Evolutionary conservation across 2,113 vertebrate species (phyloP), one percentile per base, ranked within the genome.

Genomic region (Halichoerus grypus): DNA sequence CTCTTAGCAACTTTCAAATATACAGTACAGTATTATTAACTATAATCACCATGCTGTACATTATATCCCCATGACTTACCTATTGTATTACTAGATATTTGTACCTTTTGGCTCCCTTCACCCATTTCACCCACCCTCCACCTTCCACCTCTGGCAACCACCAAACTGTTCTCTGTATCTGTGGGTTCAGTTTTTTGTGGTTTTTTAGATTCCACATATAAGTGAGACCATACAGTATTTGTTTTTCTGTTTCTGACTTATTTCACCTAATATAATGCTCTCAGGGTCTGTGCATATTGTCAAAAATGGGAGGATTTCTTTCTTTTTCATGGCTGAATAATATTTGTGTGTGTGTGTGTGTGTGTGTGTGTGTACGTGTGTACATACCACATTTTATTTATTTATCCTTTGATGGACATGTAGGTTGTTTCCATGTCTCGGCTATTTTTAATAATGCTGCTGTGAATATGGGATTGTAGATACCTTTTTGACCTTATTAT

Each of bases 1-100:
- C 9, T 76, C 46, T 93, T 61, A 76, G 67, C 55, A 95, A 28
- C 57, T 90, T 95, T 74, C n/a, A 83, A 83, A 46, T 90, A 65
- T 46, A 22, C 33, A 63, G 28, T n/a, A 89, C 46, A 55, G 55
- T 65, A 76, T 84, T 65, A 28, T 55, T 63, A 55, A 65, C 15
- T 83, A 1, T 83, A 55, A 36, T 53, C 28, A 67, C 79, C n/a
- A 28, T 84, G 28, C 59, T 86, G 3, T 65, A 15, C 24, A 22
- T 55, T 86, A 24, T 8, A 65, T 63, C 26, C n/a, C 46, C 26
- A 65, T 33, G 57, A 85, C 57, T 55, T 53, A 39, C 0, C 63
- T 76, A 39, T 76, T 93, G 76, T 36, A 65, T 65, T 65, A 39
- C 33, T 76, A 33, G 13, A 42, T 42, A 2, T 77, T 55, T 76